Evolutionary conservation across 2,113 vertebrate genomes (phyloP).

Genomic region (Tauraco erythrolophus): DNA sequence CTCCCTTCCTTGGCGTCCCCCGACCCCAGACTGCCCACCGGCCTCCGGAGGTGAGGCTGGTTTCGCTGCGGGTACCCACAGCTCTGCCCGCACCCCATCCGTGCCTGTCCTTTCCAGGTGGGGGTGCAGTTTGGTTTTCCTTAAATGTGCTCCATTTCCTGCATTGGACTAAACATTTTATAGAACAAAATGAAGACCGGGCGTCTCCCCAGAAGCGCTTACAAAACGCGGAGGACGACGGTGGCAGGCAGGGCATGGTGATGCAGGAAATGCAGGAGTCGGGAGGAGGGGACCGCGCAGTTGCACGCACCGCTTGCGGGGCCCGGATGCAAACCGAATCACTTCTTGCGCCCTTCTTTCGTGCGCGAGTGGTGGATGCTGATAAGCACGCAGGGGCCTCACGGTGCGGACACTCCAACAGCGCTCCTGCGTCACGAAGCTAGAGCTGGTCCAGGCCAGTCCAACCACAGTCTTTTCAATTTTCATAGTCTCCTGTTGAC

Average conservation of each 20-base stretch:
- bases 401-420: background rate
- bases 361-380: background rate
- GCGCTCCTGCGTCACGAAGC: background rate
- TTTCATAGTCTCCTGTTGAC: background rate
- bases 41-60: accelerated
- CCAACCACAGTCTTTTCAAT: background rate
- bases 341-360: background rate
- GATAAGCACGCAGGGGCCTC: background rate
- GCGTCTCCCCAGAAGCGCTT: background rate
- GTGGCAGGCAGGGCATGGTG: accelerated
- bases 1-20: background rate
- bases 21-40: accelerated
- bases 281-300: background rate
- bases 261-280: background rate
- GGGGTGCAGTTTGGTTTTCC: background rate
- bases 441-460: background rate
- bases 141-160: accelerated
- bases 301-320: accelerated
- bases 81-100: background rate
- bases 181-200: background rate
- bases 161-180: accelerated
- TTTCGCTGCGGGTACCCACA: accelerated
- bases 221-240: accelerated
- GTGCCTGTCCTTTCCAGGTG: background rate
- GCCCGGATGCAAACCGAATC: background rate